Conservation (phyloP, 2,888 invertebrate species). For the Acrocyrtus sp. region DNA sequence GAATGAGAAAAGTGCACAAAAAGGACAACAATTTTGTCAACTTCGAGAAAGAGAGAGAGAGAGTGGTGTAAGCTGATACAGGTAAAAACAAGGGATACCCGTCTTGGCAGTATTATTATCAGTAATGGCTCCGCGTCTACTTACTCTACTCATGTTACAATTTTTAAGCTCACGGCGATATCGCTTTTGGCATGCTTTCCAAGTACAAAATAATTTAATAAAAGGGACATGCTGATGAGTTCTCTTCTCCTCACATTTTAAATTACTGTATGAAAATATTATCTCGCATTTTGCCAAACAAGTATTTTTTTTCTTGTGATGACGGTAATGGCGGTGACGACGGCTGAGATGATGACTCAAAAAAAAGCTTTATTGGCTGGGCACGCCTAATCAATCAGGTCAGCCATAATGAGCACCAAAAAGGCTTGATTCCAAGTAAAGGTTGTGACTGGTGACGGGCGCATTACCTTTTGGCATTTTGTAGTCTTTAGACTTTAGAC, state of each 20-base stretch:
- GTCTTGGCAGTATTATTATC: not conserved
- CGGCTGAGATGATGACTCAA: not conserved
- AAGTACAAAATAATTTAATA: not conserved
- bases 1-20: not conserved
- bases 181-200: not conserved
- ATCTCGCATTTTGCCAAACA: not conserved
- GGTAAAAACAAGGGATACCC: not conserved
- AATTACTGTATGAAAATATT: not conserved
- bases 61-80: not conserved
- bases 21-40: not conserved
- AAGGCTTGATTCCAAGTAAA: too few relatives aligned
- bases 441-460: too few relatives aligned
- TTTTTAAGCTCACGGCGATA: not conserved
- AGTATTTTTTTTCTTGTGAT: not conserved
- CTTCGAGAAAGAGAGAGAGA: too few relatives aligned
- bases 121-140: slow-evolving; percentile 2
- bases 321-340: not conserved
- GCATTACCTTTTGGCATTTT: too few relatives aligned
- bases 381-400: not conserved
- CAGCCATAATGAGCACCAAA: too few relatives aligned
- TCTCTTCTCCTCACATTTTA: too few relatives aligned
- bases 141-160: slow-evolving; percentile 5
- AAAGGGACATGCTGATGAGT: not conserved
- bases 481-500: too few relatives aligned
- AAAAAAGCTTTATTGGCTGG: not conserved